Conservation (phyloP, 2,113 vertebrate species). For the Quiscalus mexicanus region DNA sequence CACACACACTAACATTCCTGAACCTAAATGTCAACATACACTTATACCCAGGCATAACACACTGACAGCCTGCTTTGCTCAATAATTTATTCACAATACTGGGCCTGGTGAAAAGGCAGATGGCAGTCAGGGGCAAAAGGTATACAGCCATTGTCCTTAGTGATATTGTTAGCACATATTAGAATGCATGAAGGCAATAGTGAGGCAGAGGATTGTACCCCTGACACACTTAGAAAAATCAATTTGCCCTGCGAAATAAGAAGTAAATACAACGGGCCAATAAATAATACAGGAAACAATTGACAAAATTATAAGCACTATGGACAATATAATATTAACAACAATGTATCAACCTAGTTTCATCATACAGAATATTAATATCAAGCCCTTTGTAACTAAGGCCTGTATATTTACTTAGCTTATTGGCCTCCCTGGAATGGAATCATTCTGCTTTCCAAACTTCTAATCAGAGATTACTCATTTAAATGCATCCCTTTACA, state of each 20-base stretch:
- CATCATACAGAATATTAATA: background rate
- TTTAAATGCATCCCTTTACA: background rate
- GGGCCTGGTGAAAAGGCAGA: background rate
- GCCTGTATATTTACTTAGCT: background rate
- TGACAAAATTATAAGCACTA: background rate
- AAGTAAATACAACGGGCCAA: background rate
- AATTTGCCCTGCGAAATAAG: background rate
- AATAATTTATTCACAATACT: background rate
- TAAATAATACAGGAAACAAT: background rate
- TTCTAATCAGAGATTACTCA: background rate
- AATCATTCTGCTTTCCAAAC: background rate
- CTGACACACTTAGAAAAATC: background rate
- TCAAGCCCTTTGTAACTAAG: background rate
- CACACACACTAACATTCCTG: background rate
- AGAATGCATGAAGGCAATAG: background rate
- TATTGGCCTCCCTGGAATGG: background rate
- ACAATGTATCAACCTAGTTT: background rate
- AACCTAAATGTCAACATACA: background rate
- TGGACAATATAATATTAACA: background rate
- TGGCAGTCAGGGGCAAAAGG: background rate
- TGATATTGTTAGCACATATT: background rate
- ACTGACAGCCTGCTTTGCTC: background rate
- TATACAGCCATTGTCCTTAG: background rate
- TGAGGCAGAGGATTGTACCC: background rate
- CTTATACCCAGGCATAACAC: background rate